Evolutionary conservation across 2,797 vertebrate species (phyloP).

Genomic region (Clamator glandarius): DNA sequence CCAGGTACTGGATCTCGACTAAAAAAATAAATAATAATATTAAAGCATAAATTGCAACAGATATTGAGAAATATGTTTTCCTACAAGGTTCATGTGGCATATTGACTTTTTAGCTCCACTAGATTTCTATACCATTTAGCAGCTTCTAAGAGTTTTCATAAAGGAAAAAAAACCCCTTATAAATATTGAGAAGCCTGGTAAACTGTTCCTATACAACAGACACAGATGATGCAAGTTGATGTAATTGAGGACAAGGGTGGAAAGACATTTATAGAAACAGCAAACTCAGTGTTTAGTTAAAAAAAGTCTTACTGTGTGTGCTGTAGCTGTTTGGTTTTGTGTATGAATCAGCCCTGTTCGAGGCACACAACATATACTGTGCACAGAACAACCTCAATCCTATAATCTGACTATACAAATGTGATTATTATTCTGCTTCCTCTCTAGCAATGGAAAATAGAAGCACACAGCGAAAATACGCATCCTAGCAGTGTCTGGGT

Average conservation of each 20-base stretch:
- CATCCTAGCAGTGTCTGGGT: neutral
- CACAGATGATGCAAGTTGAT: conserved; percentile 63
- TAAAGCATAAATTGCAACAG: neutral
- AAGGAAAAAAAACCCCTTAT: neutral
- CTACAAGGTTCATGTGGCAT: neutral
- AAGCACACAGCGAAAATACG: neutral
- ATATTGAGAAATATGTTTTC: neutral
- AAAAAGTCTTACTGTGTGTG: neutral
- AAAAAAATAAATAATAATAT: rapidly evolving
- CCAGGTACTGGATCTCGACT: neutral
- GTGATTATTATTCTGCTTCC: neutral
- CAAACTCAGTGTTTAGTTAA: conserved; percentile 44
- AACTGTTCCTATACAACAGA: conserved; percentile 33
- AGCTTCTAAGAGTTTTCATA: neutral
- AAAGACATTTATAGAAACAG: conserved; percentile 70
- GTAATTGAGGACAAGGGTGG: conserved; percentile 68
- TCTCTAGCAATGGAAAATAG: neutral
- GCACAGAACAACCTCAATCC: neutral
- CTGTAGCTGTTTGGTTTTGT: neutral
- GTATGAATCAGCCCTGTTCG: conserved; percentile 6
- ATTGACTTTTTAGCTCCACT: neutral
- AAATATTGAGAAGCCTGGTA: neutral
- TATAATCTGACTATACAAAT: neutral
- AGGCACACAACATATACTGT: neutral
- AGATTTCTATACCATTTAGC: neutral